Evolutionary conservation across 2,888 invertebrate genomes (phyloP), one percentile per base, ranked within the genome.

Genomic region (Cephus runcator): DNA sequence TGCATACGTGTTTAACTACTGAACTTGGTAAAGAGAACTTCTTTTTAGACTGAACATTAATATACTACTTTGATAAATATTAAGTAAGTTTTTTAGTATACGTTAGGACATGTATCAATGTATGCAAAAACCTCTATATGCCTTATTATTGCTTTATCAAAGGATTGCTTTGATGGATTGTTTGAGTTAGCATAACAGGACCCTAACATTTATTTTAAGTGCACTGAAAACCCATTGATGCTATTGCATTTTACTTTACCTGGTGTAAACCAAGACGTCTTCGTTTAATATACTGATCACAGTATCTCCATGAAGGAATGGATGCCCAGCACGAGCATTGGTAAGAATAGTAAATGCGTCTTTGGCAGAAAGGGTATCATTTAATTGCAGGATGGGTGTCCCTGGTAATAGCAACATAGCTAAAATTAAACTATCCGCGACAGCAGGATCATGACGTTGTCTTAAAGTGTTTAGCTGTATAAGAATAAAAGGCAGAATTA

Each of bases 341-440:
- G 92, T 84, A 34, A 94, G 87, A 23, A 90, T 90, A 69, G 89
- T 86, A 84, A 93, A 92, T 56, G 88, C 85, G 0, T 81, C 77
- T n/a, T 83, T 83, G 4, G 86, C 84, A 56, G 87, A 85, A 56
- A 86, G 82, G 0, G 93, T 87, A 78, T 94, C 92, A 0, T 91
- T 87, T 12, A 90, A 40, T 33, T 81, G 83, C 1, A 94, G 82
- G 77, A 96, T 93, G 0, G 97, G 95, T 9, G 96, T 94, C 73
- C 98, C 98, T 0, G 97, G 97, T 82, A 98, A 92, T 78, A 98
- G 92, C 88, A 97, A 92, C 74, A 95, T 93, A 87, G 98, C 93
- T 87, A 96, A 92, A 81, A 93, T 93, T 73, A 94, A 85, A 34
- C 92, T 93, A 34, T 95, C 94, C 68, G 93, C 91, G 75, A 93